Percentiles rank a stretch among this genome's conserved stretches.
Evolutionary conservation across 2,888 invertebrate species (phyloP).

Genomic region (Trimorus sp.): DNA sequence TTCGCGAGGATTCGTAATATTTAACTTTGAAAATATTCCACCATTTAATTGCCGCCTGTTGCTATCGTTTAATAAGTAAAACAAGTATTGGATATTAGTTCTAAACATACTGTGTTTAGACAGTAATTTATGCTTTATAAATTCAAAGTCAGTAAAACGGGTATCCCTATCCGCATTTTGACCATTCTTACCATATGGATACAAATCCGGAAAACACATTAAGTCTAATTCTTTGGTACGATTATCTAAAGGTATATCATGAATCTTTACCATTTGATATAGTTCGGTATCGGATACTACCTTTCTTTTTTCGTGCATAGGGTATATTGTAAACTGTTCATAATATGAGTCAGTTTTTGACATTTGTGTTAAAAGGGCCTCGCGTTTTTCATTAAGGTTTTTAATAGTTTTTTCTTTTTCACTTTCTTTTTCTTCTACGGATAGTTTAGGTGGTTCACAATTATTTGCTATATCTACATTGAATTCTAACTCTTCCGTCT

Average conservation of each 20-base stretch:
- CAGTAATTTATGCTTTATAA: conserved; percentile 25
- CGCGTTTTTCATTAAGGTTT: conserved; percentile 18
- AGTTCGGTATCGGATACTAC: conserved; percentile 1
- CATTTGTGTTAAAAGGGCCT: conserved; percentile 41
- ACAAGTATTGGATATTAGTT: conserved; percentile 32
- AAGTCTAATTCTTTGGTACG: conserved; percentile 60
- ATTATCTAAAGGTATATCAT: conserved; percentile 65
- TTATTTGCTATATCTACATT: no score
- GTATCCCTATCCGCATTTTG: conserved; percentile 60
- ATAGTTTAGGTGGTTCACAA: neutral
- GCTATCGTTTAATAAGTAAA: conserved; percentile 62
- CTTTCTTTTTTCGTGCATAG: conserved; percentile 22
- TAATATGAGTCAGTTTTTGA: conserved; percentile 17
- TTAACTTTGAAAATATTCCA: conserved; percentile 48
- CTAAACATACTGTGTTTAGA: conserved; percentile 27
- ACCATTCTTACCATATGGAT: conserved; percentile 42
- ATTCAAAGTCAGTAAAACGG: conserved; percentile 66
- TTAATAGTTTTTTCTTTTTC: neutral
- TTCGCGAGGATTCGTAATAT: conserved; percentile 22
- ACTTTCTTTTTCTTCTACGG: no score
- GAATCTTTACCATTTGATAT: conserved; percentile 58
- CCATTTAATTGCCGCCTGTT: conserved; percentile 31
- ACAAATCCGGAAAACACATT: conserved; percentile 65
- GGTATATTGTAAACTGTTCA: conserved; percentile 25
- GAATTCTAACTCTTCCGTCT: neutral